phyloP scores from a whole-genome alignment of 2,113 vertebrate genomes.

The Anhinga rufa region DNA sequence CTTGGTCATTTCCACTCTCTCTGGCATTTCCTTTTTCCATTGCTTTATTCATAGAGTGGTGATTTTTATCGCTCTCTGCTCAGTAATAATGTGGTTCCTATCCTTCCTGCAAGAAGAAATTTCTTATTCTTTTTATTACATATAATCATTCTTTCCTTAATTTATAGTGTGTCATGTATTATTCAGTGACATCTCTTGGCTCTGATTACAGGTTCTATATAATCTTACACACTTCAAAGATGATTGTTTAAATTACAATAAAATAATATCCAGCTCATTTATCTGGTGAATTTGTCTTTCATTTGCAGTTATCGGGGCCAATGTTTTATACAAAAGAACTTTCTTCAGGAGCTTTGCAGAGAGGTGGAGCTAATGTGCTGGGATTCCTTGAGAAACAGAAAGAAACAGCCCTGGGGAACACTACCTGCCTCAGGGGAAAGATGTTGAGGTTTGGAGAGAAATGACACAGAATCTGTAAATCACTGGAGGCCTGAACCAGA shows the following conservation, averaged over 20 bases:
- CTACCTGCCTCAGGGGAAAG: neutral
- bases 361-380: constrained; percentile 13
- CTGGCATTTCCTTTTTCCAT: constrained; percentile 27
- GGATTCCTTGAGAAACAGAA: constrained; percentile 27
- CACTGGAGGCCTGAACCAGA: neutral
- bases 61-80: constrained; percentile 57
- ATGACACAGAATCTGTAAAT: neutral
- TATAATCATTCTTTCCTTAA: constrained; percentile 64
- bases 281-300: constrained; percentile 57
- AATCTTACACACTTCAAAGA: constrained; percentile 58
- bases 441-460: neutral
- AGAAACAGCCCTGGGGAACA: neutral
- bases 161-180: constrained; percentile 67
- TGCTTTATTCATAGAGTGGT: constrained; percentile 63
- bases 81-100: constrained; percentile 56
- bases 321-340: constrained; percentile 40
- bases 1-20: neutral
- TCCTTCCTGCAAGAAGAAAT: constrained; percentile 56
- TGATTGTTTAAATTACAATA: constrained; percentile 69
- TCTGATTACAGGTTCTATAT: constrained; percentile 66
- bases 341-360: constrained; percentile 15
- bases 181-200: constrained; percentile 66
- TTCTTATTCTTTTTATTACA: constrained; percentile 66
- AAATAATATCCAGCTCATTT: constrained; percentile 67
- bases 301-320: constrained; percentile 24